Evolutionary conservation across 1,140 invertebrate genomes (phyloP), one percentile per base, ranked within the genome.

Genomic region (Apis dorsata): DNA sequence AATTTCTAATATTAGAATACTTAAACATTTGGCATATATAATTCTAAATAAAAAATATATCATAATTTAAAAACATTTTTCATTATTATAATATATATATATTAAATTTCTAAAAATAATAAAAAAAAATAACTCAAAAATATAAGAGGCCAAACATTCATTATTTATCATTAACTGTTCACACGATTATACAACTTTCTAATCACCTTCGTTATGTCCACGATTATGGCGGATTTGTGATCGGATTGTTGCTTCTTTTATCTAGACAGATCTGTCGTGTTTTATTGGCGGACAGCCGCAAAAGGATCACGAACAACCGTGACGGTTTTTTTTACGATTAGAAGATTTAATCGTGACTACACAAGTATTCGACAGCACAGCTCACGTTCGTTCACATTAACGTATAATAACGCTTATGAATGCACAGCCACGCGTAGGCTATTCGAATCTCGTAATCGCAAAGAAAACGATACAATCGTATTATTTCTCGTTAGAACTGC

Each of bases 341-440:
- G 57, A 59, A 60, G 60, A 75, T 24, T 73, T 53, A 66, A 85
- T 85, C 73, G 71, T 73, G 76, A 63, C 68, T 83, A 10, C 49
- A 53, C 69, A 34, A 17, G 21, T 17, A 11, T 12, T 28, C 51
- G 62, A 51, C 44, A 55, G 51, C 24, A 13, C 5, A 12, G 24
- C 51, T 62, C 55, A 63, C 72, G 70, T 53, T 57, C 34, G 44
- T 21, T 65, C 57, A 13, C 51, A 57, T 44, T 53, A 72, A 63
- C 21, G 44, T 53, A 34, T 57, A 77, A 34, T 21, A 28, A 44
- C 15, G 49, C 49, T 69, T 51, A 59, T 19, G 21, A 28, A 44
- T 15, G 59, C 44, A 34, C 17, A 10, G 63, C 19, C 53, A 44
- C 57, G 51, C 79, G 28, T 62, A 49, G 57, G 65, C 34, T 55